These are phyloP conservation scores for Trichosurus vulpecula DNA, from an alignment of 2,797 vertebrate species.

Conservation along the genomic window DNA sequence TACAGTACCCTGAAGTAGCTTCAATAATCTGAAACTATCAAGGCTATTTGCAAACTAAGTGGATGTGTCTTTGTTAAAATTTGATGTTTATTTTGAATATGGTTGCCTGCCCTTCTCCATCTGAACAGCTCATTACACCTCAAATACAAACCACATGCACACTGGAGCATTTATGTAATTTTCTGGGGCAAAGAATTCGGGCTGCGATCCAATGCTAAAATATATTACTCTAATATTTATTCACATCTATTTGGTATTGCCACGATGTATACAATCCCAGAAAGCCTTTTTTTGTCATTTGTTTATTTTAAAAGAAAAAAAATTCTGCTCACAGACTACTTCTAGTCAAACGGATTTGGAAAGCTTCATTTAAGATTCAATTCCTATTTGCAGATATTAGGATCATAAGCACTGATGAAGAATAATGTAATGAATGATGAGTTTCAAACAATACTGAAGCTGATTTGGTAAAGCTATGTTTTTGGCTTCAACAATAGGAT, in stretches of 20 bases:
- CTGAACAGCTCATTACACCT: conserved; percentile 80
- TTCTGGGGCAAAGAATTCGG: conserved; percentile 79
- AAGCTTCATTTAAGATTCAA: conserved; percentile 68
- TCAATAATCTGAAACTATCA: conserved; percentile 71
- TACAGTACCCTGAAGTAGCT: conserved; percentile 55
- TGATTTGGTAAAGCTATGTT: conserved; percentile 80
- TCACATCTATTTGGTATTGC: conserved; percentile 78
- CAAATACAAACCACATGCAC: conserved; percentile 80
- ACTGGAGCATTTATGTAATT: conserved; percentile 76
- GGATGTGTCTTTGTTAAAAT: conserved; percentile 79
- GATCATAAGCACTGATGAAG: conserved; percentile 72
- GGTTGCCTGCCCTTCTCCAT: conserved; percentile 74
- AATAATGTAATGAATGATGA: conserved; percentile 75
- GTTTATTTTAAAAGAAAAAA: conserved; percentile 48
- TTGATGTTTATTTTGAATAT: conserved; percentile 80
- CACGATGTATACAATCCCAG: conserved; percentile 64
- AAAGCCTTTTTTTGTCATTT: conserved; percentile 62
- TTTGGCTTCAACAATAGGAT: conserved; percentile 77
- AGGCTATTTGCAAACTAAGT: conserved; percentile 76
- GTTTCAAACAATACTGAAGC: conserved; percentile 75
- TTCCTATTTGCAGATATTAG: conserved; percentile 73
- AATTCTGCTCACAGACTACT: conserved; percentile 65
- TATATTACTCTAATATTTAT: conserved; percentile 77
- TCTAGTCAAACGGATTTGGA: conserved; percentile 72
- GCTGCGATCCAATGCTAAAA: conserved; percentile 71